Evolutionary conservation across 1,140 invertebrate species (phyloP).

Genomic region (Diorhabda elongata): DNA sequence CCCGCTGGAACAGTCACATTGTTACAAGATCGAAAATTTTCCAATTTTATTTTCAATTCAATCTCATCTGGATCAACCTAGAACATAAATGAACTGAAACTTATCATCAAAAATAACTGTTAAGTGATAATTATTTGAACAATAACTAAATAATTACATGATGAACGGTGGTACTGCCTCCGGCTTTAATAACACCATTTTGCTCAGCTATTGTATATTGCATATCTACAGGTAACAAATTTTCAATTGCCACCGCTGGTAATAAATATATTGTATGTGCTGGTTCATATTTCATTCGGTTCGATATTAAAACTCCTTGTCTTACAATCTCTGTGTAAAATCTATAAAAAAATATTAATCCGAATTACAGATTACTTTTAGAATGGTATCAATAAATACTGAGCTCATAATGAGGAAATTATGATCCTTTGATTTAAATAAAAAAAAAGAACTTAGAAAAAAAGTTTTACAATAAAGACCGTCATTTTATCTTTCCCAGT

Average conservation of each 20-base stretch:
- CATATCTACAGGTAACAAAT: conserved; percentile 72
- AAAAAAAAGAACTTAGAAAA: no score
- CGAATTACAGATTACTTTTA: no score
- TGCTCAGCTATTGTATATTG: conserved; percentile 56
- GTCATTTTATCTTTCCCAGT: no score
- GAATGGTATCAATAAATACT: no score
- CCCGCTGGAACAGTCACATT: conserved; percentile 54
- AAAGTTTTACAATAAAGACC: no score
- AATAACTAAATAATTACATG: conserved; percentile 29
- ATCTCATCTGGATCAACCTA: conserved; percentile 66
- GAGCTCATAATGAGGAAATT: no score
- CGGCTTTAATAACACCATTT: conserved; percentile 59
- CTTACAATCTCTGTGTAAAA: conserved; percentile 75
- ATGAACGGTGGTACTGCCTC: conserved; percentile 34
- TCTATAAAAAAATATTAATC: conserved; percentile 47
- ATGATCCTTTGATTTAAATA: no score
- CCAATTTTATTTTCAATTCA: conserved; percentile 69
- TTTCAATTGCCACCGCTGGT: conserved; percentile 76
- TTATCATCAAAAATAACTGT: background rate
- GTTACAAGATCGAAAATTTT: conserved; percentile 73
- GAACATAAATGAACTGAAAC: background rate
- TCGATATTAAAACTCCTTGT: conserved; percentile 75
- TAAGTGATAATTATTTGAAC: background rate
- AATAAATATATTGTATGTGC: conserved; percentile 82
- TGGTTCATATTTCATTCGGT: conserved; percentile 50